phyloP scores from a whole-genome alignment of 2,797 vertebrate species.

The Clangula hyemalis region DNA sequence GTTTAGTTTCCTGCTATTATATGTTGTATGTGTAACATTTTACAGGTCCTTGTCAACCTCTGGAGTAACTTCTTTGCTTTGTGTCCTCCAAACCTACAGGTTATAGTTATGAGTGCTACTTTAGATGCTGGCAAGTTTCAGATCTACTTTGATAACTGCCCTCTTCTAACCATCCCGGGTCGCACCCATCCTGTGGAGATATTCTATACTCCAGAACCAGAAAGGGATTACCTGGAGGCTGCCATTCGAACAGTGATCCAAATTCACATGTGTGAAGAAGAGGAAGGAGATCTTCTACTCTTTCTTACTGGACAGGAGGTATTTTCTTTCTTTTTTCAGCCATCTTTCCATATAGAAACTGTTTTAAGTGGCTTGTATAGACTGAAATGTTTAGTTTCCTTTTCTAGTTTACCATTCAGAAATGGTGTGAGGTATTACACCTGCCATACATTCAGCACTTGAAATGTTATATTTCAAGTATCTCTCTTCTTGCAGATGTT shows the following conservation, averaged over 20 bases:
- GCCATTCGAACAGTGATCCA: conserved; percentile 96
- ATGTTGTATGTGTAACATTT: fast-evolving
- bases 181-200: conserved; percentile 98
- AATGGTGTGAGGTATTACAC: neutral
- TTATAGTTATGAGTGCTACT: conserved; percentile 98
- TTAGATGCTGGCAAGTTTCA: conserved; percentile 97
- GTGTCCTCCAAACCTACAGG: conserved; percentile 75
- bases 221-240: conserved; percentile 96
- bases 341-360: neutral
- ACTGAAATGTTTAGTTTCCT: neutral
- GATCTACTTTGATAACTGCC: conserved; percentile 96
- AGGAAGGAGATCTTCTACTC: conserved; percentile 91
- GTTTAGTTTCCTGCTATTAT: neutral
- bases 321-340: conserved; percentile 10
- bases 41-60: neutral
- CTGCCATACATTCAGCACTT: neutral
- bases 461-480: too few species aligned
- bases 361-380: neutral
- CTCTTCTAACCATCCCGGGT: conserved; percentile 94
- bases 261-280: conserved; percentile 96
- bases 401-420: neutral
- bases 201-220: conserved; percentile 95
- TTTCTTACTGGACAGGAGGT: conserved; percentile 98
- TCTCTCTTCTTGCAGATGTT: neutral
- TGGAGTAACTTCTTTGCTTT: neutral